Conservation (phyloP, 2,888 invertebrate species). For the Zhuqinia jingwanae region DNA sequence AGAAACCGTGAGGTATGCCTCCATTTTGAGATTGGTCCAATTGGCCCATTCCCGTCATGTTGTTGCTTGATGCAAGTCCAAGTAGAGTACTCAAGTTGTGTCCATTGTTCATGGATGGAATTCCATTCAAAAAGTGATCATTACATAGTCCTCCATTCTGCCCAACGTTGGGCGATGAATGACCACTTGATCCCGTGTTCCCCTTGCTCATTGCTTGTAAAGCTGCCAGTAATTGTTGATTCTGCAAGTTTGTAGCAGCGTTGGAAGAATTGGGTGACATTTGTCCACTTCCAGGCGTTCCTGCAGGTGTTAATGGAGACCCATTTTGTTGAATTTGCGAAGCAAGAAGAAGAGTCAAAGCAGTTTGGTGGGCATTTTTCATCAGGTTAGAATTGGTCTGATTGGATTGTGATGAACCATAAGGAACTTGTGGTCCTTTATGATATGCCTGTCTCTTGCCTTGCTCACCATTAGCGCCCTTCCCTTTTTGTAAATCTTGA, state of each 20-base stretch:
- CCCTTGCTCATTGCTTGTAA: conserved; percentile 80
- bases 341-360: conserved; percentile 80
- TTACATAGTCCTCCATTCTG: conserved; percentile 54
- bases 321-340: conserved; percentile 80
- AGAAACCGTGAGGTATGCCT: conserved; percentile 77
- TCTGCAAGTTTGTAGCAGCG: conserved; percentile 74
- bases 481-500: conserved; percentile 80
- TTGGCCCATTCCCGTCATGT: conserved; percentile 72
- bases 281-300: conserved; percentile 72
- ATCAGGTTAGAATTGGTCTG: conserved; percentile 73
- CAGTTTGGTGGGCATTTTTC: conserved; percentile 80
- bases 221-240: conserved; percentile 80
- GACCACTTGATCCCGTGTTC: conserved; percentile 61
- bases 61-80: conserved; percentile 75
- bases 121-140: conserved; percentile 77
- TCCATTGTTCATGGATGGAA: conserved; percentile 77
- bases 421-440: conserved; percentile 71
- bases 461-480: conserved; percentile 69
- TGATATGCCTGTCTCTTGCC: conserved; percentile 75
- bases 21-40: conserved; percentile 72
- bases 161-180: conserved; percentile 31
- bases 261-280: conserved; percentile 75
- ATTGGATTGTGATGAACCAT: conserved; percentile 64
- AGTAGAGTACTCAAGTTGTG: conserved; percentile 77
- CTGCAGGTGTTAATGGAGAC: conserved; percentile 31